Conservation (phyloP, 2,888 invertebrate species). For the Chloromyia formosa region DNA sequence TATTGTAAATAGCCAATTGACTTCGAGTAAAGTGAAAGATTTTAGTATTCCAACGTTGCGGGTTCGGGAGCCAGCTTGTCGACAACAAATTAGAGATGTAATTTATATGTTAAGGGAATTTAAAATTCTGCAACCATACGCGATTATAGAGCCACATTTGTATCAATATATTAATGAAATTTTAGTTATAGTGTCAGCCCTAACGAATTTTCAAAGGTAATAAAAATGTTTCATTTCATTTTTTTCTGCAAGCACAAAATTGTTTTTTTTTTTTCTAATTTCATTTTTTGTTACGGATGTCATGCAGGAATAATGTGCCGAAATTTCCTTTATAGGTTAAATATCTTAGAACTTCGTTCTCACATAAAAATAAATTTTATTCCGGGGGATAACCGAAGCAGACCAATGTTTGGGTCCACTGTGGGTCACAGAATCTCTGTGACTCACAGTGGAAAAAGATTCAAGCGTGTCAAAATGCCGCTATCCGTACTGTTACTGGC, state of each 20-base stretch:
- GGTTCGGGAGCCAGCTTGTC: conserved; percentile 58
- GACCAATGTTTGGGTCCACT: too few relatives aligned
- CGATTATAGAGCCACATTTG: conserved; percentile 57
- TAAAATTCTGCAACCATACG: conserved; percentile 58
- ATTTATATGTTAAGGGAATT: conserved; percentile 59
- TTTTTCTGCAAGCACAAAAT: conserved; percentile 37
- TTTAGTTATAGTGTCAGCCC: conserved; percentile 59
- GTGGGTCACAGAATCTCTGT: too few relatives aligned
- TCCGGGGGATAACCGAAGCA: too few relatives aligned
- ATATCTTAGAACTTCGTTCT: too few relatives aligned
- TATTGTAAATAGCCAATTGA: conserved; percentile 58
- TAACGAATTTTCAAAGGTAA: conserved; percentile 61
- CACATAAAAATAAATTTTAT: too few relatives aligned
- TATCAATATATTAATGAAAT: conserved; percentile 61
- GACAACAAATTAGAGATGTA: conserved; percentile 59
- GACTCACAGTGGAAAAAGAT: too few relatives aligned
- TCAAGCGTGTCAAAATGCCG: too few relatives aligned
- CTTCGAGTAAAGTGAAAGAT: conserved; percentile 57
- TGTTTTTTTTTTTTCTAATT: background rate
- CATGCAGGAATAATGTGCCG: too few relatives aligned
- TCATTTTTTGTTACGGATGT: too few relatives aligned
- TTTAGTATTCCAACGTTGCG: conserved; percentile 59
- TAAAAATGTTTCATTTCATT: conserved; percentile 53
- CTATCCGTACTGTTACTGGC: too few relatives aligned
- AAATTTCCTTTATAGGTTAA: too few relatives aligned